phyloP scores from a whole-genome alignment of 2,888 invertebrate species.

The Drosophila ezoana region DNA sequence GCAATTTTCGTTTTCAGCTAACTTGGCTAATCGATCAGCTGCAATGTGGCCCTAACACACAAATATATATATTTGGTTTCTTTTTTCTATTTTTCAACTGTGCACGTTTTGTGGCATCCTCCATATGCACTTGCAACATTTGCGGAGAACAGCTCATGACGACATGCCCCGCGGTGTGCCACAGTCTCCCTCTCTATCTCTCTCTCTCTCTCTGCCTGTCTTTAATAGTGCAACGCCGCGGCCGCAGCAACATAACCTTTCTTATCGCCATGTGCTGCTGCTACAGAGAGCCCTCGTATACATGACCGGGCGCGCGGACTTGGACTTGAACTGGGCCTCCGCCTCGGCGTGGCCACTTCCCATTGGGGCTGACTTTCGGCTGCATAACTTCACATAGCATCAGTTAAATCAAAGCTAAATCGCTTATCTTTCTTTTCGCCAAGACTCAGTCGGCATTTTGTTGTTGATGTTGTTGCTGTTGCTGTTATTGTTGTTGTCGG shows the following conservation, averaged over 20 bases:
- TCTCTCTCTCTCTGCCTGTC: conserved; percentile 17
- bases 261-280: conserved; percentile 70
- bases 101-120: conserved; percentile 59
- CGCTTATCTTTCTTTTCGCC: conserved; percentile 69
- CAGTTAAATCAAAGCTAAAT: conserved; percentile 79
- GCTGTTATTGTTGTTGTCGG: conserved; percentile 28
- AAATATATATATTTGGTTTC: conserved; percentile 40
- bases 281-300: conserved; percentile 4
- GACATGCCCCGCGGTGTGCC: conserved; percentile 55
- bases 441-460: conserved; percentile 64
- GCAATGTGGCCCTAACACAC: conserved; percentile 37
- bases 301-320: conserved; percentile 48
- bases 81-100: neutral
- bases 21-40: conserved; percentile 78
- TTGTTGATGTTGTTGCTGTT: conserved; percentile 27
- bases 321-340: conserved; percentile 19
- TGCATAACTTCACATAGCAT: conserved; percentile 79
- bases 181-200: neutral
- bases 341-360: conserved; percentile 15
- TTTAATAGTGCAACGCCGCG: conserved; percentile 60
- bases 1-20: conserved; percentile 75
- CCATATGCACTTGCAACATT: conserved; percentile 64
- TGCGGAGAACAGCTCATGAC: conserved; percentile 44
- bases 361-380: conserved; percentile 28
- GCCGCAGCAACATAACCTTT: conserved; percentile 68